phyloP scores from a whole-genome alignment of 2,888 invertebrate genomes.

The Chrysolina oricalcia region DNA sequence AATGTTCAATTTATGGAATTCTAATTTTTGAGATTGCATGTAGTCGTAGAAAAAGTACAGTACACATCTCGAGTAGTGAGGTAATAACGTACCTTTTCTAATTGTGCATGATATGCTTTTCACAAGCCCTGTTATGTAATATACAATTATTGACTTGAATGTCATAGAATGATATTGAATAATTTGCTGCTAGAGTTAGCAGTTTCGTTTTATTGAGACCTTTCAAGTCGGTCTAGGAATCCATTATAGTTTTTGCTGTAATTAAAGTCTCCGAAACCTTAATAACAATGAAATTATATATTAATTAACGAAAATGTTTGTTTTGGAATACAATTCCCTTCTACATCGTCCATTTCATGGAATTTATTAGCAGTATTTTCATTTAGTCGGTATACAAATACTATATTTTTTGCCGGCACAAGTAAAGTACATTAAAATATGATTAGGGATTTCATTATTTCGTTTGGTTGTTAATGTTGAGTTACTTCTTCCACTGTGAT shows the following conservation, averaged over 20 bases:
- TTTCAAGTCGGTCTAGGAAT: background rate
- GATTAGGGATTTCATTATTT: slow-evolving; percentile 15
- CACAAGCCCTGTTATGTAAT: too few species aligned
- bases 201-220: background rate
- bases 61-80: too few species aligned
- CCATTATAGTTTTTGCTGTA: slow-evolving; percentile 29
- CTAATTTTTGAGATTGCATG: too few species aligned
- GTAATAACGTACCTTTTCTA: too few species aligned
- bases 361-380: slow-evolving; percentile 34
- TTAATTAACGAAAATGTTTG: slow-evolving; percentile 44
- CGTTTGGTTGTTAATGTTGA: background rate
- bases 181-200: background rate
- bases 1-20: too few species aligned
- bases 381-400: slow-evolving; percentile 19
- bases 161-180: slow-evolving; percentile 16
- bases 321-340: slow-evolving; percentile 41
- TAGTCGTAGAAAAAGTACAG: too few species aligned
- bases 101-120: too few species aligned
- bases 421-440: slow-evolving; percentile 33
- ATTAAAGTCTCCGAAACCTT: slow-evolving; percentile 10
- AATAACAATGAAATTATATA: slow-evolving; percentile 33
- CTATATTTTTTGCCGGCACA: slow-evolving; percentile 33
- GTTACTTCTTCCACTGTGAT: slow-evolving; percentile 30
- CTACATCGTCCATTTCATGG: slow-evolving; percentile 40
- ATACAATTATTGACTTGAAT: too few species aligned